Percentiles rank a stretch among this genome's conserved stretches.
phyloP scores from a whole-genome alignment of 2,113 vertebrate species.

The Thalassarche chlororhynchos region DNA sequence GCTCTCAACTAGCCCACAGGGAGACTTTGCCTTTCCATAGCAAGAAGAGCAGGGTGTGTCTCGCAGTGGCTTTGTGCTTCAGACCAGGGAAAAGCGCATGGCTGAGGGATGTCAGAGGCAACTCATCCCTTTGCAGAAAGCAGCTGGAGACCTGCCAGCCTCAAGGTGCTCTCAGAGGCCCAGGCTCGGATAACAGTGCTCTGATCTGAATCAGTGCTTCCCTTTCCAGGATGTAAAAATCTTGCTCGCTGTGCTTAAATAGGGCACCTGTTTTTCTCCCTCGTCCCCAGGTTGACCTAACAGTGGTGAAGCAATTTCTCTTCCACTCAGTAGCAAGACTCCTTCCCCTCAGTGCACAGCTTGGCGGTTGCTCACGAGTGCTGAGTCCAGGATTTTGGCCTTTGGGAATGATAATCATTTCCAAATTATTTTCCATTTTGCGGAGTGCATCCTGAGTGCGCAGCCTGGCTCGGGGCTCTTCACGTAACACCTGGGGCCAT shows the following conservation, averaged over 20 bases:
- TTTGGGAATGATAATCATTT: not conserved
- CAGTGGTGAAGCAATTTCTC: not conserved
- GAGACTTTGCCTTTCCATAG: not conserved
- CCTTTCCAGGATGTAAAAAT: not conserved
- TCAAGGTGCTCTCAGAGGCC: not conserved
- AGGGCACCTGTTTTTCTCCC: not conserved
- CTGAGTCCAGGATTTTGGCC: not conserved
- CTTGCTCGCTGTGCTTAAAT: not conserved
- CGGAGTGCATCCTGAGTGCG: fast-evolving
- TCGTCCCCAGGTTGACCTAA: not conserved
- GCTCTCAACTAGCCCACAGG: not conserved
- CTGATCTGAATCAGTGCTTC: not conserved
- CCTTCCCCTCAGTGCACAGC: not conserved
- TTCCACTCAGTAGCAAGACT: not conserved
- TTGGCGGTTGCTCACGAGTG: not conserved
- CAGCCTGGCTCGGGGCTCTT: not conserved
- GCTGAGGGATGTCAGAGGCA: not conserved
- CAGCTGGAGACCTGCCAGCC: not conserved
- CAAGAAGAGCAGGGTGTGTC: not conserved
- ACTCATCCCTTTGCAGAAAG: not conserved
- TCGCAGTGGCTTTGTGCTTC: fast-evolving
- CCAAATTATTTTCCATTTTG: not conserved
- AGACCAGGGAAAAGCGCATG: not conserved
- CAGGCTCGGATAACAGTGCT: not conserved
- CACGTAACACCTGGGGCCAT: not conserved